These are phyloP conservation scores for Chaetura pelagica DNA, from an alignment of 2,113 vertebrate species.

Conservation along the genomic window DNA sequence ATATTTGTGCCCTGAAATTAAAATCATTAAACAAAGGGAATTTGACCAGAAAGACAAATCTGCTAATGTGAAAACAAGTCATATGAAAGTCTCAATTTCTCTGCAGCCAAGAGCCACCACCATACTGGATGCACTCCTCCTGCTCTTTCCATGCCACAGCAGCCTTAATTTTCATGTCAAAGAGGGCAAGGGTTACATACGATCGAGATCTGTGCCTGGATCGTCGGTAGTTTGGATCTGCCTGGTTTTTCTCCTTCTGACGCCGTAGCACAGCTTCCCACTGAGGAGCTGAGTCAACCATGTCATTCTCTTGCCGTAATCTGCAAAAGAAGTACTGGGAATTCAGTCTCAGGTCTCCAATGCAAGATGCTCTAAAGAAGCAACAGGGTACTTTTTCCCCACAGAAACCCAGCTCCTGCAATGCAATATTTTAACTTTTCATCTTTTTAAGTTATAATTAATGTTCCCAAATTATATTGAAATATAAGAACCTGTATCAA, in stretches of 20 bases:
- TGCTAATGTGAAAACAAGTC: not conserved
- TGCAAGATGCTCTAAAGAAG: not conserved
- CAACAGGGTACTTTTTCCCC: fast-evolving
- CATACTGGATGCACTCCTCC: not conserved
- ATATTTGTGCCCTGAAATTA: not conserved
- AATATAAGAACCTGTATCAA: not conserved
- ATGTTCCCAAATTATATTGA: not conserved
- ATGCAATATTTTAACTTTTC: not conserved
- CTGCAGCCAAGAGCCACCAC: not conserved
- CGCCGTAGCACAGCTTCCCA: slow-evolving; percentile 87
- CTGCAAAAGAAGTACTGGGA: slow-evolving; percentile 52
- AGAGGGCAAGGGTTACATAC: slow-evolving; percentile 10
- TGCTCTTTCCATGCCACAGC: not conserved
- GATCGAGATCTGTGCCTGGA: slow-evolving; percentile 89
- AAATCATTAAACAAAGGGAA: not conserved
- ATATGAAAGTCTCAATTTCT: not conserved
- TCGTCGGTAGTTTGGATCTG: slow-evolving; percentile 81
- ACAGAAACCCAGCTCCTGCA: not conserved
- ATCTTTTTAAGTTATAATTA: not conserved
- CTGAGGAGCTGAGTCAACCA: slow-evolving; percentile 88
- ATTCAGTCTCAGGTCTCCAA: not conserved
- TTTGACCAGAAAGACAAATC: not conserved
- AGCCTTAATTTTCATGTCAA: not conserved
- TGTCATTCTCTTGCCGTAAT: slow-evolving; percentile 86
- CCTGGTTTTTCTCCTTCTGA: slow-evolving; percentile 85